Conservation (phyloP, 2,888 invertebrate species). For the Bunonema sp. region DNA sequence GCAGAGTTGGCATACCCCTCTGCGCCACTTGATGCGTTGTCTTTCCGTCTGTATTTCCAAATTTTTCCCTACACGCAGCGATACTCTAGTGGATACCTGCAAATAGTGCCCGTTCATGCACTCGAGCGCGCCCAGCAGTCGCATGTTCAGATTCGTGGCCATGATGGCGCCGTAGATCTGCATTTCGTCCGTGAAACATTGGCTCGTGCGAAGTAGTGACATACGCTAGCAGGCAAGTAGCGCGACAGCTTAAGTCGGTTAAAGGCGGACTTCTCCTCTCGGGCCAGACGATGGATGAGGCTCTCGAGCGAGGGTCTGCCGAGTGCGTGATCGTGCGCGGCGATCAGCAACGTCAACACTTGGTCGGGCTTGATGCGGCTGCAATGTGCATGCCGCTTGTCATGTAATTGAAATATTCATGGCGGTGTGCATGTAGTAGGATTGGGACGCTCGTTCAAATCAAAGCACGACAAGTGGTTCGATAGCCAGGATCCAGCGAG, state of each 20-base stretch:
- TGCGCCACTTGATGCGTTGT: too few relatives aligned
- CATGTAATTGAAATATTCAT: too few relatives aligned
- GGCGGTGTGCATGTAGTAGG: too few relatives aligned
- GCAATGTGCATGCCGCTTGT: too few relatives aligned
- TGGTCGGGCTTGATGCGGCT: slow-evolving; percentile 28
- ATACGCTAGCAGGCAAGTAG: slow-evolving; percentile 24
- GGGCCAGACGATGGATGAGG: slow-evolving; percentile 16
- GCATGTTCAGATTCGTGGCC: slow-evolving; percentile 26
- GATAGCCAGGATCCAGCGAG: neutral
- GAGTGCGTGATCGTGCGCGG: slow-evolving; percentile 23
- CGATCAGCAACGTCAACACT: slow-evolving; percentile 29
- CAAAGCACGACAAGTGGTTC: neutral
- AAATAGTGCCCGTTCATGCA: slow-evolving; percentile 12
- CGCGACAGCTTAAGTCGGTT: slow-evolving; percentile 29
- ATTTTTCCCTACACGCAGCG: too few relatives aligned
- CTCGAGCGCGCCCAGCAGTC: slow-evolving; percentile 9
- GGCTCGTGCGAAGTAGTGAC: too few relatives aligned
- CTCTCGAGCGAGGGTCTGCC: slow-evolving; percentile 1
- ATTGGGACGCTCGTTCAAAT: too few relatives aligned
- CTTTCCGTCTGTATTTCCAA: too few relatives aligned
- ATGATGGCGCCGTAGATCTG: slow-evolving; percentile 33
- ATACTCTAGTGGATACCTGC: too few relatives aligned
- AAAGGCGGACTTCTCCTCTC: slow-evolving; percentile 22
- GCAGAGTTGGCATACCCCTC: too few relatives aligned
- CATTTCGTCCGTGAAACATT: too few relatives aligned